Evolutionary conservation across 2,797 vertebrate genomes (phyloP), one percentile per base, ranked within the genome.

Genomic region (Gallinago stenura): DNA sequence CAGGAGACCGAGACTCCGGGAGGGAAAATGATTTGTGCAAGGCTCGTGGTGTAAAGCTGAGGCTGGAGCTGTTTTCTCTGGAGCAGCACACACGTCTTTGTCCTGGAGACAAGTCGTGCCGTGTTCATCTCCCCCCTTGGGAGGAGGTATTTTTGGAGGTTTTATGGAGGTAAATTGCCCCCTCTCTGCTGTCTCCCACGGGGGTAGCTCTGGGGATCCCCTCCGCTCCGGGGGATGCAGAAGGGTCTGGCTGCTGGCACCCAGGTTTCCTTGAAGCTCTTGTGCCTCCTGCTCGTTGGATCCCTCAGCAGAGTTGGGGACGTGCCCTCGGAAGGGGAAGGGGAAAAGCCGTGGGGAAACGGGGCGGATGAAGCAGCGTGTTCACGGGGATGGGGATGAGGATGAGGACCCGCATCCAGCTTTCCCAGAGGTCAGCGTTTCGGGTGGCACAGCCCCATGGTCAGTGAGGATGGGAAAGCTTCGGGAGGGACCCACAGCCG

Each of bases 1-100:
- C 88, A 60, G 45, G 95, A 90, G 96, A 68, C 89, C 19, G 35
- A 83, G 87, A 80, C 60, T 92, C 77, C 60, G 68, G 88, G 68
- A 84, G 48, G 70, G 56, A 46, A 57, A 83, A 85, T 87, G 66
- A 93, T 91, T 91, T 94, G 77, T 84, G 86, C 60, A 54, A 70
- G 70, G 17, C 73, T 90, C 60, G 77, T 64, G 79, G 84, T 1
- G 0, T 80, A 81, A 95, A 83, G 50, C 70, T n/a, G 76, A 57
- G 79, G 65, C 89, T 89, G 78, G 79, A 33, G 58, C 65, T 75
- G 28, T 90, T 95, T 94, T 82, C 77, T 80, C 75, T 14, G 51
- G 56, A 84, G 82, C 50, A 75, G 56, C 17, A 14, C 0, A 11
- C 31, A 20, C 3, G 0, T 72, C 60, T 88, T 85, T 86, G 56